Evolutionary conservation across 2,888 invertebrate species (phyloP).

Genomic region (Spilosoma lubricipeda): DNA sequence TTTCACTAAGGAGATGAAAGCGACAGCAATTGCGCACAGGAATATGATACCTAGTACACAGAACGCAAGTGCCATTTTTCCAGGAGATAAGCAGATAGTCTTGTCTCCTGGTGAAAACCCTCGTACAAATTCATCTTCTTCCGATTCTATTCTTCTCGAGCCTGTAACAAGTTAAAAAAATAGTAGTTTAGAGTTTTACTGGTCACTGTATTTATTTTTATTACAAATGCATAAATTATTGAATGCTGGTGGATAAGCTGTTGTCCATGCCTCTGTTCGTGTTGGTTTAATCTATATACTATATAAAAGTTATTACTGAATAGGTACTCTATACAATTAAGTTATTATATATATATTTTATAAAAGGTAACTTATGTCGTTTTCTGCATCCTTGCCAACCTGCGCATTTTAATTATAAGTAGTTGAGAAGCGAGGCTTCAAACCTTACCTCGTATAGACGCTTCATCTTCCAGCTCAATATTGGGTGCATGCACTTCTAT

Average conservation of each 20-base stretch:
- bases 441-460: slow-evolving; percentile 79
- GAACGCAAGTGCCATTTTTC: slow-evolving; percentile 91
- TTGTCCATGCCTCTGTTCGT: neutral
- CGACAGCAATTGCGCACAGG: slow-evolving; percentile 89
- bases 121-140: slow-evolving; percentile 75
- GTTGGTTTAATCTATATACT: neutral
- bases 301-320: neutral
- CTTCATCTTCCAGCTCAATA: slow-evolving; percentile 89
- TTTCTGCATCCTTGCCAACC: neutral
- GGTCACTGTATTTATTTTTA: neutral
- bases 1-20: slow-evolving; percentile 88
- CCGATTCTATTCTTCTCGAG: slow-evolving; percentile 77
- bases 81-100: slow-evolving; percentile 90
- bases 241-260: neutral
- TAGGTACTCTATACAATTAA: neutral
- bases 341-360: neutral
- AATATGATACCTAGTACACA: slow-evolving; percentile 91
- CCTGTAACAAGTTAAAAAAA: slow-evolving; percentile 60
- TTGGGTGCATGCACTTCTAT: slow-evolving; percentile 93
- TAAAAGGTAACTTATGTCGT: neutral
- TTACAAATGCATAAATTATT: neutral
- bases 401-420: too few species aligned
- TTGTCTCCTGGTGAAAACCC: slow-evolving; percentile 86
- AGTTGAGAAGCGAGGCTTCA: too few species aligned
- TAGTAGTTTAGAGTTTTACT: neutral